These are phyloP conservation scores for Ferdinandea cuprea DNA, from an alignment of 2,888 invertebrate genomes.

Conservation along the genomic window DNA sequence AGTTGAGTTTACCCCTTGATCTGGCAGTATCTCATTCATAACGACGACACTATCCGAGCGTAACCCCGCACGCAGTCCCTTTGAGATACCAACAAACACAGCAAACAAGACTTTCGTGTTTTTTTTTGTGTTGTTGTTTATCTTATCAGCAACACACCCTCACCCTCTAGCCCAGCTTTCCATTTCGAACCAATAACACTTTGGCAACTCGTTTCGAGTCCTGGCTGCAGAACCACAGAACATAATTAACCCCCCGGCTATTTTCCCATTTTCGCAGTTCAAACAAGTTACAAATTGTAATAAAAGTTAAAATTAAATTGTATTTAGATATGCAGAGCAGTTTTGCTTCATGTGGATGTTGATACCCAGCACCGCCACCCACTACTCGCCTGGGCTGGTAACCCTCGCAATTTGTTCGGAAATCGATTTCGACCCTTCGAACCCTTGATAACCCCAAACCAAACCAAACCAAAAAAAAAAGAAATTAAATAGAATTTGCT, in stretches of 20 bases:
- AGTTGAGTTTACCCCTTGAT: slow-evolving; percentile 46
- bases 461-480: no score
- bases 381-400: background rate
- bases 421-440: slow-evolving; percentile 73
- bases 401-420: slow-evolving; percentile 62
- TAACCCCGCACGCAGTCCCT: slow-evolving; percentile 10
- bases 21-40: slow-evolving; percentile 21
- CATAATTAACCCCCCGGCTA: slow-evolving; percentile 69
- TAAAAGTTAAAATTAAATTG: slow-evolving; percentile 75
- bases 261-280: slow-evolving; percentile 72
- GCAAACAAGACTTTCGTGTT: slow-evolving; percentile 46
- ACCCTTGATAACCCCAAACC: slow-evolving; percentile 61
- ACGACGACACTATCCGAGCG: slow-evolving; percentile 26
- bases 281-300: slow-evolving; percentile 74
- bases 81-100: slow-evolving; percentile 46
- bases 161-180: background rate
- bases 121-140: slow-evolving; percentile 40
- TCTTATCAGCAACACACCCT: slow-evolving; percentile 46
- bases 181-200: slow-evolving; percentile 64
- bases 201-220: slow-evolving; percentile 53
- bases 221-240: slow-evolving; percentile 51
- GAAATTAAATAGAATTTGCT: slow-evolving; percentile 71
- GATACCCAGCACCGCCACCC: background rate
- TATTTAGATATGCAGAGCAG: slow-evolving; percentile 72
- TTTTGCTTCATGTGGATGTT: slow-evolving; percentile 27